Conservation (phyloP, 2,113 vertebrate species). For the Mustela nigripes region DNA sequence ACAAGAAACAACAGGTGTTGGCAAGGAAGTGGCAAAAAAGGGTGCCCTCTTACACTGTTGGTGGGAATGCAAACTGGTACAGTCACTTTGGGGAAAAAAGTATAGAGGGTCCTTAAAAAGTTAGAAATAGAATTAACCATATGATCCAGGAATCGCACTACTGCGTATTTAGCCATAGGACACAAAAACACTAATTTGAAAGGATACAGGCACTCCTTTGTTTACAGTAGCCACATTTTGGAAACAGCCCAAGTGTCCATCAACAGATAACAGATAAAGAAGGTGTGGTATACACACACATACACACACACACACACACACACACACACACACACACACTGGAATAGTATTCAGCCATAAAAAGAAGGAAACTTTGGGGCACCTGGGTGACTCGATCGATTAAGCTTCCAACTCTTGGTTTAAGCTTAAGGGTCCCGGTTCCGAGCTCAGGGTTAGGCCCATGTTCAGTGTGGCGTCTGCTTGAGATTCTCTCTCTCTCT, state of each 20-base stretch:
- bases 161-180: background rate
- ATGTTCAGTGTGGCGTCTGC: background rate
- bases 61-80: background rate
- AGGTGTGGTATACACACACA: background rate
- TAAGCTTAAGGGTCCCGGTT: background rate
- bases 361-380: background rate
- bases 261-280: background rate
- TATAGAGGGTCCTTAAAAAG: background rate
- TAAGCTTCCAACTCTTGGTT: background rate
- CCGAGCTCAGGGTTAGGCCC: accelerated
- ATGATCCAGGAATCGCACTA: background rate
- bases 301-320: background rate
- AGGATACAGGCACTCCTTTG: background rate
- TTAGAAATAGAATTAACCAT: background rate
- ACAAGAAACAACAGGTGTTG: background rate
- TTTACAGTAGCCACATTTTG: background rate
- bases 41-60: background rate
- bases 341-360: background rate
- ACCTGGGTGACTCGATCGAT: background rate
- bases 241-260: background rate
- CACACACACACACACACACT: background rate
- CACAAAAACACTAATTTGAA: background rate
- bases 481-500: background rate
- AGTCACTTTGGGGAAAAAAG: background rate
- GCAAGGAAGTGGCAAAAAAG: background rate